phyloP scores from a whole-genome alignment of 2,797 vertebrate species.

The Erethizon dorsatum region DNA sequence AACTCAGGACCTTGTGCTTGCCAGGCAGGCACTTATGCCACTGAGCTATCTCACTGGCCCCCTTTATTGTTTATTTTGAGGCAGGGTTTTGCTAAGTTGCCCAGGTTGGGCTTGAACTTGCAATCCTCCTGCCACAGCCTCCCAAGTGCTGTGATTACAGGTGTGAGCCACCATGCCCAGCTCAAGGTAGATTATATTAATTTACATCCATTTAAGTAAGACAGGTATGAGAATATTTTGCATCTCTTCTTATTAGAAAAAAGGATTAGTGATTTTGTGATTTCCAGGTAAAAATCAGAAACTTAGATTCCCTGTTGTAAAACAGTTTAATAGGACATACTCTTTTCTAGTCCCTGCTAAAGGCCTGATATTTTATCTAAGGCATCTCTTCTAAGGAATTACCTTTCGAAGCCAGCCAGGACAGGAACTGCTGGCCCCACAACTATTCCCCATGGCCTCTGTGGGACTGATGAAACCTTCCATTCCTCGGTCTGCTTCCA shows the following conservation, averaged over 20 bases:
- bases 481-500: slow-evolving; percentile 94
- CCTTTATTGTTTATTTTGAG: not conserved
- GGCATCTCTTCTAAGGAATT: slow-evolving; percentile 66
- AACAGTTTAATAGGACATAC: not conserved
- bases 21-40: too few species aligned
- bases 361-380: not conserved
- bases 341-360: not conserved
- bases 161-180: not conserved
- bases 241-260: slow-evolving; percentile 36
- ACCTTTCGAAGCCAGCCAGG: slow-evolving; percentile 98
- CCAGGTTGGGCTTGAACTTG: not conserved
- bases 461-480: slow-evolving; percentile 91
- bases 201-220: slow-evolving; percentile 64
- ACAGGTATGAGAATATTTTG: slow-evolving; percentile 6
- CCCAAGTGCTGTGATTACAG: not conserved
- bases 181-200: not conserved
- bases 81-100: not conserved
- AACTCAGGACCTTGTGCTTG: too few species aligned
- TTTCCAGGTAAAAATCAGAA: slow-evolving; percentile 55
- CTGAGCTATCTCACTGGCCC: too few species aligned
- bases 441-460: slow-evolving; percentile 90
- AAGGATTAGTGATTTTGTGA: slow-evolving; percentile 10
- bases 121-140: not conserved
- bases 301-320: slow-evolving; percentile 12
- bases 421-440: slow-evolving; percentile 95